phyloP scores from a whole-genome alignment of 2,797 vertebrate genomes.

The Hapalemur alaotrensis region DNA sequence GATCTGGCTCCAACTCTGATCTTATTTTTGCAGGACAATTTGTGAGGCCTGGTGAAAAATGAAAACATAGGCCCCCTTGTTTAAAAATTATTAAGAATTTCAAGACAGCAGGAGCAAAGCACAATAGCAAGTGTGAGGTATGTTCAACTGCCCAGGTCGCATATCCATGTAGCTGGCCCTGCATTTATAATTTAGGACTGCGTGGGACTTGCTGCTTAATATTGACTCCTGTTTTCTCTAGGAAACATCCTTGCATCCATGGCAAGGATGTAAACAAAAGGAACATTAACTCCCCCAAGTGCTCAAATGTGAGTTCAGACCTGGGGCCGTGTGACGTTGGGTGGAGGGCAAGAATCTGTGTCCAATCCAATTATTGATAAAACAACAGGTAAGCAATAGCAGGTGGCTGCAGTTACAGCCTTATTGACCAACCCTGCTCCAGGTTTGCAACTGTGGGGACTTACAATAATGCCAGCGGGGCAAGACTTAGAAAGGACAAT shows the following conservation, averaged over 20 bases:
- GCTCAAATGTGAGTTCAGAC: not conserved
- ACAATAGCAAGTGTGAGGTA: not conserved
- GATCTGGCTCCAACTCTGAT: not conserved
- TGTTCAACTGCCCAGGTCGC: not conserved
- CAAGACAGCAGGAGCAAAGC: not conserved
- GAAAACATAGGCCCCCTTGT: not conserved
- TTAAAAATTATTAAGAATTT: not conserved
- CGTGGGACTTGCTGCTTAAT: not conserved
- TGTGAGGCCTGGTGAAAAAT: not conserved
- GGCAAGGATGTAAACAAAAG: not conserved
- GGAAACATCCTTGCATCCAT: not conserved
- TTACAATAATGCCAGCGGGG: not conserved
- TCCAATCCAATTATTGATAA: conserved; percentile 27
- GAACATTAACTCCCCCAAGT: not conserved
- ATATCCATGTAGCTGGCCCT: not conserved
- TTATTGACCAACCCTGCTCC: not conserved
- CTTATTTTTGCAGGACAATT: conserved; percentile 12
- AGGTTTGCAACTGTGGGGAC: not conserved
- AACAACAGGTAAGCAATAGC: not conserved
- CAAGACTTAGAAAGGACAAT: not conserved
- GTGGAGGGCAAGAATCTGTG: not conserved
- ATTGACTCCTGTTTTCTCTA: not conserved
- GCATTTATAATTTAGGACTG: not conserved
- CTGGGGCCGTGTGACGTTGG: not conserved
- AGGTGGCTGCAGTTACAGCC: not conserved